Conservation (phyloP, 2,888 invertebrate species). For the Cancer borealis region DNA sequence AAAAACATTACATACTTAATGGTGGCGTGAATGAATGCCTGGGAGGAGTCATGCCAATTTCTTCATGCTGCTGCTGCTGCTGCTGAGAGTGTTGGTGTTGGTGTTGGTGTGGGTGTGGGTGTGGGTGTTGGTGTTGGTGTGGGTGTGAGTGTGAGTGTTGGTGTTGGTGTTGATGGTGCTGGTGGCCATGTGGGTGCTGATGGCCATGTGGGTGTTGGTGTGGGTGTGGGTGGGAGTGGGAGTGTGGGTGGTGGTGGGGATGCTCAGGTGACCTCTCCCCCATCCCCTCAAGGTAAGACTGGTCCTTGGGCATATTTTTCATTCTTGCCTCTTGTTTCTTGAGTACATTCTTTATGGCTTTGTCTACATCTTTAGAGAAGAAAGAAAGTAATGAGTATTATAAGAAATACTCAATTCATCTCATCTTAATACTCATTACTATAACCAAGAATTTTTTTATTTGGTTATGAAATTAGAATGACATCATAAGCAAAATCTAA, state of each 20-base stretch:
- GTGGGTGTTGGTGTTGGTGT: background rate
- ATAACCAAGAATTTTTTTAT: background rate
- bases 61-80: conserved; percentile 24
- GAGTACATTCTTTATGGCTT: conserved; percentile 59
- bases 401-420: background rate
- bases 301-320: conserved; percentile 53
- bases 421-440: background rate
- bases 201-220: background rate
- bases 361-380: conserved; percentile 63
- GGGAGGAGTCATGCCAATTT: conserved; percentile 25
- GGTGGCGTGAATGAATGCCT: conserved; percentile 43
- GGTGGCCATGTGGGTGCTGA: background rate
- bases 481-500: background rate
- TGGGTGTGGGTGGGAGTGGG: conserved; percentile 1
- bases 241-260: conserved; percentile 41
- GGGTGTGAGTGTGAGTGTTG: background rate
- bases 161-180: background rate
- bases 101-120: background rate
- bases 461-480: background rate
- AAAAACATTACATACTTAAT: conserved; percentile 11
- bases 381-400: background rate
- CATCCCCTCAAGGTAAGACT: background rate
- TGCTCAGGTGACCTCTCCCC: conserved; percentile 16
- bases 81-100: background rate
- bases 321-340: conserved; percentile 64